phyloP scores from a whole-genome alignment of 2,888 invertebrate species.

The Luperina testacea region DNA sequence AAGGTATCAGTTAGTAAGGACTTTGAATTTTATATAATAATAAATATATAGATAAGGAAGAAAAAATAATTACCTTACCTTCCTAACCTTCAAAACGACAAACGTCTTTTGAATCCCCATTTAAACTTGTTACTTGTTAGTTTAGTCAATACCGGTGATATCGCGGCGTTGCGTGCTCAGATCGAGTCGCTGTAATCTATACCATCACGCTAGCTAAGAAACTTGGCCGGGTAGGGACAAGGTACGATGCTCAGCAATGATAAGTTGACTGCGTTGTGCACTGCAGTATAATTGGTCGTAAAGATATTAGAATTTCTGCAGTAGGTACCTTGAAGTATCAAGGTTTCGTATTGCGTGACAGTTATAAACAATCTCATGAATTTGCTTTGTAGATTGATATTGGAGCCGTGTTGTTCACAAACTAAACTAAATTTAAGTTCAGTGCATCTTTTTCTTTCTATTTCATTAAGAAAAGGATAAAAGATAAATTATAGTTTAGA shows the following conservation, averaged over 20 bases:
- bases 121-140: background rate
- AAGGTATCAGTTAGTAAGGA: too few species aligned
- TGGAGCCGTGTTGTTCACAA: too few species aligned
- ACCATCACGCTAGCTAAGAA: conserved; percentile 29
- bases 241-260: conserved; percentile 12
- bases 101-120: conserved; percentile 4
- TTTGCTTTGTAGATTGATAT: background rate
- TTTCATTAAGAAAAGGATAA: too few species aligned
- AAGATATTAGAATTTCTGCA: background rate
- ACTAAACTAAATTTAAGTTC: too few species aligned
- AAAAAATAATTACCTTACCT: background rate
- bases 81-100: conserved; percentile 6
- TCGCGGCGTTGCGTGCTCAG: conserved; percentile 37
- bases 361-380: too few species aligned
- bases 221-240: conserved; percentile 16
- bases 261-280: conserved; percentile 30
- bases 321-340: background rate
- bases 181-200: conserved; percentile 9
- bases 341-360: background rate
- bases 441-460: too few species aligned
- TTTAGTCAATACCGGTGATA: conserved; percentile 41
- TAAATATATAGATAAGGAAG: background rate
- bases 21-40: too few species aligned
- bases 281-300: conserved; percentile 17
- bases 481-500: too few species aligned